Evolutionary conservation across 1,140 invertebrate species (phyloP).

Genomic region (Cyclargus thomasi): DNA sequence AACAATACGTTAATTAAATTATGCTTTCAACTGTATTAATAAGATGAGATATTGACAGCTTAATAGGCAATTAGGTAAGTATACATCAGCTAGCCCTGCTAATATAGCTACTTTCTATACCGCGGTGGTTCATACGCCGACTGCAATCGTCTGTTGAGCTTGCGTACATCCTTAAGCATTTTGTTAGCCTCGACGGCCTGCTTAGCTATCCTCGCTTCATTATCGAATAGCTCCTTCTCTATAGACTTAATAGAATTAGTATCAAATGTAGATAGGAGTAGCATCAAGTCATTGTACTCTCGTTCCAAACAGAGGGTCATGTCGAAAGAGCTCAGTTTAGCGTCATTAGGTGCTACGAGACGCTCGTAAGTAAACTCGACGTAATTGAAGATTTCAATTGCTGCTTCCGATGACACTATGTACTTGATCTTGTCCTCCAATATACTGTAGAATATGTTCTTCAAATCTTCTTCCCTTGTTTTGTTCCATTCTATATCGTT

Average conservation of each 20-base stretch:
- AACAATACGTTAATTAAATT: too few relatives aligned
- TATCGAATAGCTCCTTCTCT: slow-evolving; percentile 77
- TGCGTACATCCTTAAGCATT: slow-evolving; percentile 76
- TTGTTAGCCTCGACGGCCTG: slow-evolving; percentile 76
- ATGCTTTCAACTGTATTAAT: too few relatives aligned
- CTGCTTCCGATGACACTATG: slow-evolving; percentile 75
- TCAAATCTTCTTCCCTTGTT: slow-evolving; percentile 49
- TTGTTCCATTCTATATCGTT: slow-evolving; percentile 47
- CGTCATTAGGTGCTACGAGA: slow-evolving; percentile 75
- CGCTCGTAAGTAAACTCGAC: slow-evolving; percentile 80
- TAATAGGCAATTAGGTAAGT: not conserved
- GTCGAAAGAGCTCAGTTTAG: slow-evolving; percentile 73
- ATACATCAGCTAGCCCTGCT: not conserved
- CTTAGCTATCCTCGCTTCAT: slow-evolving; percentile 73
- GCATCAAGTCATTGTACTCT: slow-evolving; percentile 75
- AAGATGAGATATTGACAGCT: too few relatives aligned
- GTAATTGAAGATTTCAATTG: slow-evolving; percentile 77
- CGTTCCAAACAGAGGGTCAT: slow-evolving; percentile 79
- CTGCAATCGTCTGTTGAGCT: slow-evolving; percentile 67
- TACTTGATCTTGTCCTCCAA: slow-evolving; percentile 50
- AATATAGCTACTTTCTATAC: slow-evolving; percentile 20
- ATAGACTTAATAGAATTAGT: slow-evolving; percentile 73
- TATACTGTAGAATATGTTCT: slow-evolving; percentile 51
- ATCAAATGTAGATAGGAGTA: slow-evolving; percentile 76
- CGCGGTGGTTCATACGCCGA: slow-evolving; percentile 70